Conservation (phyloP, 1,140 invertebrate genomes). For the Nasonia giraulti region DNA sequence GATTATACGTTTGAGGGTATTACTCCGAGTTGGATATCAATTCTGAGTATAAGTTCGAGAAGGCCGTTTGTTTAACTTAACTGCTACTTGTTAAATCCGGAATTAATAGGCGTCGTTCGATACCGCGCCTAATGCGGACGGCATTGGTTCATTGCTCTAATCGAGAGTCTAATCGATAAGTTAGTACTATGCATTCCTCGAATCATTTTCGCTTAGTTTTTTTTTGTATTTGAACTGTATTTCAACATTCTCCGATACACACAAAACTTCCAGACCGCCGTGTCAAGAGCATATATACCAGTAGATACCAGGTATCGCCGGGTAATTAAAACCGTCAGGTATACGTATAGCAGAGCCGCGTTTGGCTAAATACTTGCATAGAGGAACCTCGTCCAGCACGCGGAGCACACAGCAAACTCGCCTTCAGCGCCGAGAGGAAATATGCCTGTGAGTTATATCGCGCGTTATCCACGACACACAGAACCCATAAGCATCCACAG, state of each 20-base stretch:
- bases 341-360: not conserved
- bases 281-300: not conserved
- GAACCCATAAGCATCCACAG: not conserved
- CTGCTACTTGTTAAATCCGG: not conserved
- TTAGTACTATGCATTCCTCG: not conserved
- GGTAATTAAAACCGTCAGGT: not conserved
- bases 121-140: not conserved
- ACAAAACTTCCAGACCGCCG: not conserved
- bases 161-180: not conserved
- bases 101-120: not conserved
- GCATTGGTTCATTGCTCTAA: not conserved
- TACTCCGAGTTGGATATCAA: not conserved
- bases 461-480: not conserved
- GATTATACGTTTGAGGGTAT: not conserved
- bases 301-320: not conserved
- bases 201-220: not conserved
- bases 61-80: not conserved
- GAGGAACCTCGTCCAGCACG: not conserved
- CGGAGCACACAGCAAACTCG: not conserved
- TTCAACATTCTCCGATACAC: no score
- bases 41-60: not conserved
- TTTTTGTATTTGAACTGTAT: no score
- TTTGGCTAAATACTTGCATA: not conserved
- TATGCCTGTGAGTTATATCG: conserved; percentile 33
- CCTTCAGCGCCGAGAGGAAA: not conserved